Conservation (phyloP, 2,888 invertebrate species). For the Candidula unifasciata region DNA sequence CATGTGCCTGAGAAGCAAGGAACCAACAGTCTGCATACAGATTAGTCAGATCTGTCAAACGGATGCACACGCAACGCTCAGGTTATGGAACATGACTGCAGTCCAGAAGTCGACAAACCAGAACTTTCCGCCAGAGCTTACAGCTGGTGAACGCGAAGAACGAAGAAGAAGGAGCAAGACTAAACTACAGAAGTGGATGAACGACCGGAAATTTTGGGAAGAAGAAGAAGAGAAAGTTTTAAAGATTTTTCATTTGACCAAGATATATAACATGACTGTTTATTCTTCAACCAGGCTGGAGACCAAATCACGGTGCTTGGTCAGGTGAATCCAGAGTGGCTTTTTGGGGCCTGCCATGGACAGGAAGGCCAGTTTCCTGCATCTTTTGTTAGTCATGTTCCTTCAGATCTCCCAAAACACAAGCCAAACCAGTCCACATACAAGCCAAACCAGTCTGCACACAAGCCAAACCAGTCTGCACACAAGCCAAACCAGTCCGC, state of each 20-base stretch:
- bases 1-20: too few relatives aligned
- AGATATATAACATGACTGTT: too few relatives aligned
- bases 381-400: conserved; percentile 64
- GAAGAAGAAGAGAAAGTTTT: neutral
- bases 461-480: neutral
- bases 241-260: neutral
- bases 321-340: conserved; percentile 68
- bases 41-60: too few relatives aligned
- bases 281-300: conserved; percentile 59
- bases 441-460: neutral
- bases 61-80: too few relatives aligned
- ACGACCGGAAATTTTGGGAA: too few relatives aligned
- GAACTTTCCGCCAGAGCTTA: too few relatives aligned
- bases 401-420: conserved; percentile 43
- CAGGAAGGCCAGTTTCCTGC: conserved; percentile 71
- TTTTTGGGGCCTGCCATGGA: conserved; percentile 65
- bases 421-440: neutral
- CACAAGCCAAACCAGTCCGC: neutral
- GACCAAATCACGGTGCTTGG: conserved; percentile 65
- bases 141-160: too few relatives aligned
- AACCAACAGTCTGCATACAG: too few relatives aligned
- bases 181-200: too few relatives aligned
- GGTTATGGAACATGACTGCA: too few relatives aligned
- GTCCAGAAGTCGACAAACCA: too few relatives aligned
- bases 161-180: too few relatives aligned